Evolutionary conservation across 2,113 vertebrate genomes (phyloP), one percentile per base, ranked within the genome.

Genomic region (Erythrocebus patas): DNA sequence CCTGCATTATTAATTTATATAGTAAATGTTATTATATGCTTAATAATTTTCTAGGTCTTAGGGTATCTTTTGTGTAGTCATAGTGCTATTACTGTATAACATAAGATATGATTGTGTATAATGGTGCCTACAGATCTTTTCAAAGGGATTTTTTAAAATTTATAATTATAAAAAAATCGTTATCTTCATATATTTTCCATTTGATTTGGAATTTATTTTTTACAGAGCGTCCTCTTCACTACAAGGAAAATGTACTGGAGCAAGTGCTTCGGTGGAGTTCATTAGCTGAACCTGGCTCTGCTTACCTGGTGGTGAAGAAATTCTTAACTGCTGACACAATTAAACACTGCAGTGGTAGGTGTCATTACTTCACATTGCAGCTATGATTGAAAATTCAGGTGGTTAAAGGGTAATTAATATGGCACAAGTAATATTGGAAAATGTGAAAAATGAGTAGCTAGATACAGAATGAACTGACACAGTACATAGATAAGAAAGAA

Each of bases 251-350:
- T 92, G 98, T 99, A 32, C 98, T 99, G 91, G 99, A 99, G 95
- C 99, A 99, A 97, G 99, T 99, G 83, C 99, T 99, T 97, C 99
- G 99, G 88, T 99, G 99, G 99, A 99, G 99, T 90, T 97, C 98
- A 2, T 98, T 99, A 95, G 99, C 99, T 27, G 99, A 98, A 57
- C 99, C 99, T 8, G 98, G 99, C 45, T 99, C 99, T 64, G 99
- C 99, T 20, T 99, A 99, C 97, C 99, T 99, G 40, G 98, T 99
- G 88, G 98, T 99, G 98, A 99, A 99, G 98, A 99, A 98, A 97
- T 99, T 99, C 97, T 92, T 98, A 81, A 98, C 97, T 55, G 70
- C 82, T 32, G 98, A 98, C 90, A 96, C 96, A 81, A 95, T 97
- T 73, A 98, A 94, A 81, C 97, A 96, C 73, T 98, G 95, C 14